Base-by-base conservation (phyloP, 2,888 invertebrate genomes). In the Catocala fraxini region DNA sequence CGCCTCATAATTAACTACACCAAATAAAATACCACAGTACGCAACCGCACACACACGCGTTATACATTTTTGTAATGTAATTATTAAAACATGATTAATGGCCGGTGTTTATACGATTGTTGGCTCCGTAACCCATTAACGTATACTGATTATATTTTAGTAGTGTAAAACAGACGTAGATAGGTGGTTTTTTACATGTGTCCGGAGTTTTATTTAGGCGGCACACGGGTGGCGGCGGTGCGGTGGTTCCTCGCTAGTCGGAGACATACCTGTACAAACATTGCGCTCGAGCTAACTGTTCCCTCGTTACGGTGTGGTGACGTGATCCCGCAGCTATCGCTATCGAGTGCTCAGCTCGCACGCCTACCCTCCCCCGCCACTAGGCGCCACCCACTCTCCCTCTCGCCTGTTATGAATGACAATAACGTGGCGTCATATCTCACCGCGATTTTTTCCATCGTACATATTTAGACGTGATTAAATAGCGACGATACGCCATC, bases 401-500 rank as follows among this genome's bases (percentile, higher is more conserved):
- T 75, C 80, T 70, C 76, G 76, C 80, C 84, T 81, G 90, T 90
- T 91, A 92, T 94, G 92, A 93, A 93, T 92, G 93, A 93, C 93
- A 93, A 93, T 93, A 92, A 87, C 89, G 89, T 86, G 84, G 86
- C 86, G 88, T 85, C 88, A 89, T 89, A 89, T 87, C 86, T 89
- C 83, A 82, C 86, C 82, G 83, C 86, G 89, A 90, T 91, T 92
- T 92, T 92, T 89, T 82, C 89, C 89, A 80, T 77, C 80, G 81
- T 81, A 85, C 86, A 90, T 92, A 92, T 90, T 92, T 89, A 89
- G 89, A 88, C 88, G 90, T 91, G 92, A 93, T 93, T 93, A 93
- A 93, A 93, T 87, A 89, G 84, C 87, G 84, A 81, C 86, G 86
- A 87, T 88, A 86, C 74, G 79, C 73, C 77, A 83, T 85, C 84